A percentile compares a stretch with the other conserved stretches of the same genome.
Conservation (phyloP, 2,797 vertebrate genomes). For the Cheirogaleus major region DNA sequence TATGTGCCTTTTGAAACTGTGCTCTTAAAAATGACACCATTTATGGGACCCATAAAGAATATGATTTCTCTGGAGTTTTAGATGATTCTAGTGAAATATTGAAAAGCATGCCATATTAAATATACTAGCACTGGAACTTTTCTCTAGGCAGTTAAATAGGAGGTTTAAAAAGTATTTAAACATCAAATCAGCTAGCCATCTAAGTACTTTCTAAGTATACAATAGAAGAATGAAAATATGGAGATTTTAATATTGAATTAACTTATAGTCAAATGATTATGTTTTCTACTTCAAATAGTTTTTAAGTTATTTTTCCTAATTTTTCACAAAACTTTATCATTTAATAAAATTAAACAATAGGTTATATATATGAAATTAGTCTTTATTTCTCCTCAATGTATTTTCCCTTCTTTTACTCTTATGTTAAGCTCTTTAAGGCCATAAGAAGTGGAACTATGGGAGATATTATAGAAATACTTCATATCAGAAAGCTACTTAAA, state of each 20-base stretch:
- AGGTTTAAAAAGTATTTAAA: constrained; percentile 42
- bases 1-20: constrained; percentile 68
- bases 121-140: constrained; percentile 5
- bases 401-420: neutral
- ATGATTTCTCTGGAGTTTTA: constrained; percentile 72
- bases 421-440: neutral
- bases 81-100: constrained; percentile 69
- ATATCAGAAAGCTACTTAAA: neutral
- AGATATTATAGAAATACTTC: neutral
- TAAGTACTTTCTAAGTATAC: neutral
- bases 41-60: constrained; percentile 75
- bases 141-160: neutral
- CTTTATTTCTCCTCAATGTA: neutral
- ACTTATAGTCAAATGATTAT: neutral
- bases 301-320: neutral
- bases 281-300: neutral
- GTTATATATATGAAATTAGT: neutral
- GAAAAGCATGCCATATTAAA: constrained; percentile 51
- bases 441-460: neutral
- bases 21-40: constrained; percentile 78
- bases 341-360: neutral
- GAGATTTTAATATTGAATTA: neutral
- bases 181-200: neutral
- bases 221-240: neutral
- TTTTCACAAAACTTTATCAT: neutral